Conservation (phyloP, 2,113 vertebrate genomes). For the Rhynchomys soricoides region DNA sequence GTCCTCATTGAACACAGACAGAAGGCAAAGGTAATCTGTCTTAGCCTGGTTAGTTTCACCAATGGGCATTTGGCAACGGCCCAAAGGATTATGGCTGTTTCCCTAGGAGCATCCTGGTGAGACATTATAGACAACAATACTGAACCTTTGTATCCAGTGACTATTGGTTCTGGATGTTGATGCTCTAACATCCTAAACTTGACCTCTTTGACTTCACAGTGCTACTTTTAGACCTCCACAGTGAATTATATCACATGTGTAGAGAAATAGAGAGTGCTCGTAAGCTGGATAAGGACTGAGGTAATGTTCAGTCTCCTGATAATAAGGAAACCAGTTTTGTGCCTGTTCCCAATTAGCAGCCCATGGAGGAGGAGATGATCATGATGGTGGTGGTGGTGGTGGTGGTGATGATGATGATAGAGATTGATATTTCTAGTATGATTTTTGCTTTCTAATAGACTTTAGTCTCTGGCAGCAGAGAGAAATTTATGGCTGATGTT, state of each 20-base stretch:
- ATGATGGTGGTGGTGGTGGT: background rate
- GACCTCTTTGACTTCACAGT: background rate
- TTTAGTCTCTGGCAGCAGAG: background rate
- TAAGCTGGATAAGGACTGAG: background rate
- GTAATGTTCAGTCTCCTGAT: background rate
- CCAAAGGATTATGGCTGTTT: background rate
- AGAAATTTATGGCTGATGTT: background rate
- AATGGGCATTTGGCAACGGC: background rate
- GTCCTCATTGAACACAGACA: background rate
- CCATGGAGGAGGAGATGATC: conserved; percentile 1
- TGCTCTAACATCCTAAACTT: background rate
- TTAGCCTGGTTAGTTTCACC: background rate
- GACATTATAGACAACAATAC: too few species aligned
- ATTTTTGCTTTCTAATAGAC: background rate
- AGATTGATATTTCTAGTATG: background rate
- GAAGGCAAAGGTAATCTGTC: background rate
- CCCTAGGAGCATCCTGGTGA: background rate
- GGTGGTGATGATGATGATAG: background rate
- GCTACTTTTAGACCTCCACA: background rate
- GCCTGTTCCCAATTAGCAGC: conserved; percentile 23
- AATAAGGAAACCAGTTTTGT: background rate
- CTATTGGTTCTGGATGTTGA: background rate
- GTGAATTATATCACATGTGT: background rate
- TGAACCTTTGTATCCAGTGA: background rate
- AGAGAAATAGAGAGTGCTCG: background rate